phyloP scores from a whole-genome alignment of 1,140 invertebrate species.

The Bathynomus jamesi region DNA sequence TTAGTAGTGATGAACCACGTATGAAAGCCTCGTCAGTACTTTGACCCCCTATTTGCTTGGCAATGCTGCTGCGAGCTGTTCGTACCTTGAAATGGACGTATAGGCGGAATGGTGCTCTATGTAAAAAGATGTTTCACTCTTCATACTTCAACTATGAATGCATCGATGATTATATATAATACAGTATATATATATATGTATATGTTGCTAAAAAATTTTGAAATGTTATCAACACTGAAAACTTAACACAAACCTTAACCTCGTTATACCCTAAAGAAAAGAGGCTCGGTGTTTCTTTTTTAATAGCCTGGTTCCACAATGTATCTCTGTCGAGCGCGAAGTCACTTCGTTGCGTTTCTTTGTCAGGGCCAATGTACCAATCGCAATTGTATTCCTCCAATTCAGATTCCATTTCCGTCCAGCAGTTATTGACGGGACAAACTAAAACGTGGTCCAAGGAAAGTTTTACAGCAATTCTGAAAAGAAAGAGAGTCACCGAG shows the following conservation, averaged over 20 bases:
- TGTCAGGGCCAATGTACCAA: conserved; percentile 48
- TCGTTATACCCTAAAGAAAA: conserved; percentile 46
- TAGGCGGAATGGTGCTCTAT: too few relatives aligned
- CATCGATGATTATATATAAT: too few relatives aligned
- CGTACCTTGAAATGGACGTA: too few relatives aligned
- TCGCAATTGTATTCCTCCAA: conserved; percentile 44
- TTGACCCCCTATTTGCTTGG: too few relatives aligned
- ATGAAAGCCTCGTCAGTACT: too few relatives aligned
- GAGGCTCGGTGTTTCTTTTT: conserved; percentile 42
- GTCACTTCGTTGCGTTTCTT: not conserved
- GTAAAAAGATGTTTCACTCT: too few relatives aligned
- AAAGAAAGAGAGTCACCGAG: not conserved
- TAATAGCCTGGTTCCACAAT: conserved; percentile 45
- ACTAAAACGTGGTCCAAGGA: conserved; percentile 47
- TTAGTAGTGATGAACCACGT: too few relatives aligned
- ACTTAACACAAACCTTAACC: conserved; percentile 22
- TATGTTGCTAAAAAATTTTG: too few relatives aligned
- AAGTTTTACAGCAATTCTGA: conserved; percentile 47
- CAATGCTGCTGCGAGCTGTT: too few relatives aligned
- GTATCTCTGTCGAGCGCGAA: not conserved
- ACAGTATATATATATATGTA: too few relatives aligned
- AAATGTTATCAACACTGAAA: not conserved
- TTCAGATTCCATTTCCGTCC: conserved; percentile 42
- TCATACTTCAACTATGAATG: too few relatives aligned
- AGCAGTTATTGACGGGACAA: conserved; percentile 40